A percentile compares a stretch with the other conserved stretches of the same genome.
Evolutionary conservation across 1,140 invertebrate species (phyloP).

Genomic region (Brachionus rubens): DNA sequence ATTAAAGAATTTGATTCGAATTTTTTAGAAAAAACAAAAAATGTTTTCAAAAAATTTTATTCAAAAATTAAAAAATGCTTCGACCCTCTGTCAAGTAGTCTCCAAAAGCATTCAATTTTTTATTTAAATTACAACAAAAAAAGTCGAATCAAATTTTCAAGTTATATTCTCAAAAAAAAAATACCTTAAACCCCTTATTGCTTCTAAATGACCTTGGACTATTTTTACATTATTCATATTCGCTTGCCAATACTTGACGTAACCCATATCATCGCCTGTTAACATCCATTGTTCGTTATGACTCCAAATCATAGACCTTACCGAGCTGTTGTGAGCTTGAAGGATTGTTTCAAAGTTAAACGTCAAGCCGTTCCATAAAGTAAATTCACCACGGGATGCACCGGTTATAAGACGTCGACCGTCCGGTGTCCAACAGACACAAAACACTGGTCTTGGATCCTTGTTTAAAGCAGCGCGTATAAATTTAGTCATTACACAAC

Average conservation of each 20-base stretch:
- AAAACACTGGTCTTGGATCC: conserved; percentile 97
- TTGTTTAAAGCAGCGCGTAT: conserved; percentile 99
- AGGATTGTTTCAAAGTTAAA: conserved; percentile 99
- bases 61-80: conserved; percentile 16
- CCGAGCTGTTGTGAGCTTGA: conserved; percentile 95
- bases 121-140: neutral
- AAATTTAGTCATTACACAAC: conserved; percentile 90
- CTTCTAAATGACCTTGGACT: conserved; percentile 99
- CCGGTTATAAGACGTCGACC: conserved; percentile 93
- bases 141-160: conserved; percentile 41
- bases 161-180: conserved; percentile 18
- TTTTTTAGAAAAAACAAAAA: conserved; percentile 58
- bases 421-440: conserved; percentile 97
- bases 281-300: conserved; percentile 99
- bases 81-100: too few relatives aligned
- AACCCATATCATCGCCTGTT: conserved; percentile 94
- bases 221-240: conserved; percentile 99
- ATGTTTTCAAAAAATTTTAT: neutral
- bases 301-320: conserved; percentile 98
- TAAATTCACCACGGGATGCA: conserved; percentile 97
- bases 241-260: conserved; percentile 99
- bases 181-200: conserved; percentile 91
- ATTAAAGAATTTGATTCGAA: conserved; percentile 36
- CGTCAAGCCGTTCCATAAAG: conserved; percentile 97
- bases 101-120: conserved; percentile 25